A percentile compares a stretch with the other conserved stretches of the same genome.
Evolutionary conservation across 2,113 vertebrate species (phyloP).

Genomic region (Nothocercus nigrocapillus): DNA sequence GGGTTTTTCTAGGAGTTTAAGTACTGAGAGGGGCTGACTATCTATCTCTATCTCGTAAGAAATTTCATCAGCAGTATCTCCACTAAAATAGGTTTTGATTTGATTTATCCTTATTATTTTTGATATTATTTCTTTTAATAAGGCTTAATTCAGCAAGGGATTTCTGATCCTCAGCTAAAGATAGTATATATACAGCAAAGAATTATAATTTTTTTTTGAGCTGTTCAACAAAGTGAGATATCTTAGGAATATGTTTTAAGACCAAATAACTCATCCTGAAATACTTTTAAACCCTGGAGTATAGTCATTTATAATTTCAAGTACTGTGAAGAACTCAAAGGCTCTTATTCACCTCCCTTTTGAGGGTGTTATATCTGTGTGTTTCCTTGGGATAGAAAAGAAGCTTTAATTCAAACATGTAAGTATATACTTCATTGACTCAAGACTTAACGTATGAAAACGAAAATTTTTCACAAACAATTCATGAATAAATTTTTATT

Average conservation of each 20-base stretch:
- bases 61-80: background rate
- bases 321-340: background rate
- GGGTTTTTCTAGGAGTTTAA: background rate
- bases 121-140: background rate
- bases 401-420: background rate
- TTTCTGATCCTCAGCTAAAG: background rate
- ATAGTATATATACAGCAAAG: background rate
- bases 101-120: background rate
- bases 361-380: background rate
- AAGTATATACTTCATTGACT: background rate
- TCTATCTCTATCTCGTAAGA: background rate
- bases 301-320: background rate
- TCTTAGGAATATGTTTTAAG: background rate
- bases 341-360: background rate
- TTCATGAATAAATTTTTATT: background rate
- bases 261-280: background rate
- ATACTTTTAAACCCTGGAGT: background rate
- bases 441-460: background rate
- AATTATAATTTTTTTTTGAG: background rate
- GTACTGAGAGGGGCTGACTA: background rate
- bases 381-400: background rate
- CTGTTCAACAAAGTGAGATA: background rate
- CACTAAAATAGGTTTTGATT: background rate
- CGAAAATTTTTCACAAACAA: background rate
- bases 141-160: background rate